Percentiles rank a stretch among this genome's conserved stretches.
Evolutionary conservation across 1,140 invertebrate species (phyloP).

Genomic region (Panagrolaimus sp.): DNA sequence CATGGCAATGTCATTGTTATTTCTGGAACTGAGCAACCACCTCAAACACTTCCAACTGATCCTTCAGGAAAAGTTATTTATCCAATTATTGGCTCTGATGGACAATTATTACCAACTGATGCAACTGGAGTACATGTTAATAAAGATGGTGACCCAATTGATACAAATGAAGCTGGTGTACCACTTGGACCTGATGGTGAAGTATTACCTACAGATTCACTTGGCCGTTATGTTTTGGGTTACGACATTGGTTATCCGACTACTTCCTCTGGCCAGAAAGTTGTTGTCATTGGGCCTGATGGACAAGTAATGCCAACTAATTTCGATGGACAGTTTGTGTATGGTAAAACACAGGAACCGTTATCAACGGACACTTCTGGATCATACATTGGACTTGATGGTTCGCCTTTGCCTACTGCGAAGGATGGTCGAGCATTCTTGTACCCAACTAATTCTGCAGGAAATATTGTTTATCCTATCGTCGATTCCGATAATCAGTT

Average conservation of each 20-base stretch:
- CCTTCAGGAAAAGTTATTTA: conserved; percentile 41
- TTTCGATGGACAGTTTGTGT: background rate
- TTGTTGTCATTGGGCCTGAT: conserved; percentile 33
- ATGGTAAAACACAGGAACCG: conserved; percentile 22
- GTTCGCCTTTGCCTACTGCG: conserved; percentile 47
- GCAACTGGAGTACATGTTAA: conserved; percentile 34
- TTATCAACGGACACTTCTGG: conserved; percentile 38
- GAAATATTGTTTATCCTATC: conserved; percentile 23
- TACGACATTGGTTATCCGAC: conserved; percentile 21
- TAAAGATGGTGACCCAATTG: background rate
- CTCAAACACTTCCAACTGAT: conserved; percentile 37
- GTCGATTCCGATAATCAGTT: conserved; percentile 26
- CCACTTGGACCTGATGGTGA: conserved; percentile 28
- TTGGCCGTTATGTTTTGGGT: conserved; percentile 20
- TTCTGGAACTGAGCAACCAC: conserved; percentile 7
- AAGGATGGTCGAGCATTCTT: conserved; percentile 32
- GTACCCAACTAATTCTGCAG: conserved; percentile 28
- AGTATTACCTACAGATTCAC: conserved; percentile 32
- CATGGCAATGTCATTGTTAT: conserved; percentile 15
- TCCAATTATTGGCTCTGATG: conserved; percentile 44
- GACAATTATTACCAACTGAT: conserved; percentile 47
- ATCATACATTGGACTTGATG: conserved; percentile 45
- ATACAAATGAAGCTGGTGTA: conserved; percentile 8
- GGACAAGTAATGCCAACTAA: conserved; percentile 36
- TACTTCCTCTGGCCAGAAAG: conserved; percentile 13